Base-by-base conservation (phyloP, 2,888 invertebrate species). In the Apamea epomidion region DNA sequence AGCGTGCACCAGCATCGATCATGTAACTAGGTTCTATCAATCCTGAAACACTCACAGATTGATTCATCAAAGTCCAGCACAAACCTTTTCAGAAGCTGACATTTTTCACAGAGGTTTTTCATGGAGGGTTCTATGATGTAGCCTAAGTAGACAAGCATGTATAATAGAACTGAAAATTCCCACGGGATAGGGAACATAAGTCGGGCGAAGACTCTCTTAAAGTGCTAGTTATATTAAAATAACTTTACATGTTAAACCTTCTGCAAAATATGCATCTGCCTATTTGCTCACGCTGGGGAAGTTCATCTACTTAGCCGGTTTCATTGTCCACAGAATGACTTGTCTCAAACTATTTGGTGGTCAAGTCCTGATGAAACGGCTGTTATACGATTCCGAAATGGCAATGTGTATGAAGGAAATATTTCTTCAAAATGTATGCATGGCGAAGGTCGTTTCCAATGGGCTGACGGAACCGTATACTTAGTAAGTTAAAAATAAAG, bases 391-490 rank as follows among this genome's bases (percentile, higher is more conserved):
- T 98, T 98, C 87, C 94, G 93, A 83, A 98, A 97, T 91, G 97
- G 97, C 21, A 98, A 98, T 90, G 76, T 93, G 3, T 98, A 97
- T 88, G 96, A 97, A 91, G 98, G 98, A 42, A 92, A 94, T 62
- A 94, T 97, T 76, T 97, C 96, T 32, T 96, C 96, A 92, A 97
- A 97, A 90, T 93, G 97, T 85, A 97, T 98, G 97, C 95, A 98
- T 86, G 98, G 98, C 3, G 94, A 96, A 84, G 98, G 98, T 8
- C 94, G 94, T 7, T 98, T 97, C 91, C 94, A 94, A 77, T 98
- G 98, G 98, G 92, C 95, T 3, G 97, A 98, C 91, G 98, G 98
- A 68, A 97, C 97, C 5, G 91, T 95, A 54, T 98, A 97, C 88
- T 93, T 97, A 91, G 97, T 97, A 93, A 89, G 87, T 89, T n/a